Percentiles rank a stretch among this genome's conserved stretches.
Conservation (phyloP, 2,888 invertebrate species). For the Geotrupes spiniger region DNA sequence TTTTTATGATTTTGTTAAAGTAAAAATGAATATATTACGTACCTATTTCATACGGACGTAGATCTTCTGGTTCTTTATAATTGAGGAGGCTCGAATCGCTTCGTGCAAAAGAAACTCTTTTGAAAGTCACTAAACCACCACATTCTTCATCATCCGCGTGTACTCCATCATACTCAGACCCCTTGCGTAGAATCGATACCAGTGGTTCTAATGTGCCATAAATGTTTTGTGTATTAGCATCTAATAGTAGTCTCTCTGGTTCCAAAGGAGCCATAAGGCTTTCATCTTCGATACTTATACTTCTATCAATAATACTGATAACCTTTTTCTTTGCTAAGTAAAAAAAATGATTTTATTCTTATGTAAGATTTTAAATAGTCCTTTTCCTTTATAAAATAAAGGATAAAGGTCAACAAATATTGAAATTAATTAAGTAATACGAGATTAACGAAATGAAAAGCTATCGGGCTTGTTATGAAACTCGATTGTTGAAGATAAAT, state of each 20-base stretch:
- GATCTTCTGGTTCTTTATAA: constrained; percentile 27
- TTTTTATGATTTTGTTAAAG: not conserved
- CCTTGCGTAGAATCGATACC: constrained; percentile 22
- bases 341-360: not conserved
- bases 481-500: no score
- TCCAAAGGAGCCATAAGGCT: constrained; percentile 25
- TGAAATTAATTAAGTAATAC: no score
- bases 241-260: constrained; percentile 18
- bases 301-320: constrained; percentile 22
- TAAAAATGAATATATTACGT: constrained; percentile 4
- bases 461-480: not conserved
- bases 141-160: constrained; percentile 6
- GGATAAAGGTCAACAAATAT: no score
- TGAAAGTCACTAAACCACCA: constrained; percentile 6
- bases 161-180: constrained; percentile 19
- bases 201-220: constrained; percentile 5
- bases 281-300: constrained; percentile 30
- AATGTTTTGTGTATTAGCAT: not conserved
- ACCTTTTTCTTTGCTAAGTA: constrained; percentile 2
- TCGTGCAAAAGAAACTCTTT: constrained; percentile 27
- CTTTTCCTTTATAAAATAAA: no score
- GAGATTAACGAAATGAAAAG: not conserved
- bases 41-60: constrained; percentile 14
- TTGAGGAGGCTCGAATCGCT: constrained; percentile 22
- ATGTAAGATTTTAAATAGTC: no score